These are phyloP conservation scores for Heliconius aoede DNA, from an alignment of 2,888 invertebrate genomes.

Conservation along the genomic window DNA sequence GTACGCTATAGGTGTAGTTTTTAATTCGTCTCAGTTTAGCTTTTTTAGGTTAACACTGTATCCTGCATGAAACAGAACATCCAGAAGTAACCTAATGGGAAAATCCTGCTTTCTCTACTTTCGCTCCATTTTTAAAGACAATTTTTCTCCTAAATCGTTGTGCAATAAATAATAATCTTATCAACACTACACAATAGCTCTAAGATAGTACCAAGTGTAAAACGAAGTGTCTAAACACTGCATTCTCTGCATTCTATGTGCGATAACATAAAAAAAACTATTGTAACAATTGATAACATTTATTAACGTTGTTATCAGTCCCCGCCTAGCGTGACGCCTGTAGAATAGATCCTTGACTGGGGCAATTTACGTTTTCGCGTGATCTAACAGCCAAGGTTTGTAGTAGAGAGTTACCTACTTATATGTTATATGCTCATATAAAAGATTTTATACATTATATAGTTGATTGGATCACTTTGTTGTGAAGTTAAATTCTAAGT, in stretches of 20 bases:
- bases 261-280: background rate
- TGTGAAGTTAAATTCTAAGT: too few relatives aligned
- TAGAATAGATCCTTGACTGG: conserved; percentile 49
- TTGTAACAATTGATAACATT: background rate
- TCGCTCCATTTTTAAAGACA: too few relatives aligned
- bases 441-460: background rate
- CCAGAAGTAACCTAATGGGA: too few relatives aligned
- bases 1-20: too few relatives aligned
- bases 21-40: too few relatives aligned
- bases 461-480: too few relatives aligned
- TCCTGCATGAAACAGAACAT: too few relatives aligned
- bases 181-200: background rate
- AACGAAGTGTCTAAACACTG: background rate
- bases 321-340: conserved; percentile 47
- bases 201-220: background rate
- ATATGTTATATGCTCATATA: background rate
- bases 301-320: conserved; percentile 33
- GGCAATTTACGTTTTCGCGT: conserved; percentile 49
- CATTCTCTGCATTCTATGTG: background rate
- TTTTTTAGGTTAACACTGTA: too few relatives aligned
- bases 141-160: too few relatives aligned
- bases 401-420: conserved; percentile 30
- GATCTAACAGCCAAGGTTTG: conserved; percentile 45
- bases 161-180: too few relatives aligned
- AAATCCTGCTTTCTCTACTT: too few relatives aligned